Evolutionary conservation across 2,888 invertebrate genomes (phyloP), one percentile per base, ranked within the genome.

Genomic region (Drosophila tanythrix): DNA sequence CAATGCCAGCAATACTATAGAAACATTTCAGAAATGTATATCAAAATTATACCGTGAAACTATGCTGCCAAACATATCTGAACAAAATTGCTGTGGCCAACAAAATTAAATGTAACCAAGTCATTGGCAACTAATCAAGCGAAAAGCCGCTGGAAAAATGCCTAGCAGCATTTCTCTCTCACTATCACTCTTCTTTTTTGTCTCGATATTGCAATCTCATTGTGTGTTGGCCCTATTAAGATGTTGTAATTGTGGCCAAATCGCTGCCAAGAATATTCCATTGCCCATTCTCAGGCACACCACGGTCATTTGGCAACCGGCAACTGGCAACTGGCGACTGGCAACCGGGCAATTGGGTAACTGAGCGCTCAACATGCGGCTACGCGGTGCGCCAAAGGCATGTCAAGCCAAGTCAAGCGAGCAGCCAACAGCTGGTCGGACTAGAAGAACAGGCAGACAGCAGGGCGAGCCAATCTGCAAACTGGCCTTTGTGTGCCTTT

Each of bases 161-260:
- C 51, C 58, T 57, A 65, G 27, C 51, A 38, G 55, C 50, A 36
- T 61, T 53, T 56, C 56, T 33, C n/a, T 43, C 40, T 21, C 38
- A 11, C 3, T 33, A 3, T 13, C 27, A 11, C 18, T 29, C 18
- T 33, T 7, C 2, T 18, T 15, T 7, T 36, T 38, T 43, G 3
- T 2, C 31, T 11, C 10, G 27, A 29, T 50, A 51, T 31, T 62
- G 33, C 27, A 18, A 35, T n/a, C 67, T 48, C 31, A 48, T 27
- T 67, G 70, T 61, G 52, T 51, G 72, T 66, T 69, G 75, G 62
- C 59, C 72, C 70, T 65, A 79, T 82, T 84, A 82, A 80, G 77
- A 86, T 76, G 81, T 79, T 83, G 86, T 88, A 85, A 85, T 88
- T 85, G 86, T 88, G 86, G 86, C 78, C 73, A 71, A 81, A 83